Base-by-base conservation (phyloP, 2,113 vertebrate genomes). In the Indri indri region DNA sequence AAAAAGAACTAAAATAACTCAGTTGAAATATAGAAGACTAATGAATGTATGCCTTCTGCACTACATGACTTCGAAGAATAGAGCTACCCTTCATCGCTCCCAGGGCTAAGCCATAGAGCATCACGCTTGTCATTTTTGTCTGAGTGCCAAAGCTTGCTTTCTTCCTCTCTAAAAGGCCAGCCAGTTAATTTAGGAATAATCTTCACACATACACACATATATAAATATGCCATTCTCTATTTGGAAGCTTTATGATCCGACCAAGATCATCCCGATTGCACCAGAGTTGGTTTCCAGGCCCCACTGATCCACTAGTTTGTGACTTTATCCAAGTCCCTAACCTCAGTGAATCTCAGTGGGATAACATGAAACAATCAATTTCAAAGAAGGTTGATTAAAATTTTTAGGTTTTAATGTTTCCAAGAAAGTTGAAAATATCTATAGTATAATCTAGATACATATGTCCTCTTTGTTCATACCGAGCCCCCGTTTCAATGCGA, bases 1-100 rank as follows among this genome's bases (percentile, higher is more conserved):
- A 61, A 77, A 88, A 92, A 70, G 42, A 63, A 82, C 20, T 65
- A 61, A 96, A 92, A 89, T 91, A 86, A 37, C 40, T 90, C 61
- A 59, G 23, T 45, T 76, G 23, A 88, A 70, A 71, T 91, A 79
- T 37, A 76, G 42, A 70, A 89, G 34, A 79, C 23, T 23, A 94
- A 88, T 74, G 81, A 91, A 61, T 47, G 8, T 7, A 4, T 45
- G 22, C 71, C 34, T 50, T 20, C 22, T 82, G 2, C n/a, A 34
- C 30, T 0, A 0, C 30, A 30, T 45, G 32, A 63, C 52, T 96
- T 93, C 88, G 61, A 95, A 90, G 54, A 93, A 77, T 7, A 68
- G 34, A 80, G 25, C 13, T 50, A 65, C 25, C 22, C 14, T 37
- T 40, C 59, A 10, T 32, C 70, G 40, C 27, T 88, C 5, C 40